Percentiles rank a stretch among this genome's conserved stretches.
Evolutionary conservation across 2,797 vertebrate species (phyloP).

Genomic region (Brotula barbata): DNA sequence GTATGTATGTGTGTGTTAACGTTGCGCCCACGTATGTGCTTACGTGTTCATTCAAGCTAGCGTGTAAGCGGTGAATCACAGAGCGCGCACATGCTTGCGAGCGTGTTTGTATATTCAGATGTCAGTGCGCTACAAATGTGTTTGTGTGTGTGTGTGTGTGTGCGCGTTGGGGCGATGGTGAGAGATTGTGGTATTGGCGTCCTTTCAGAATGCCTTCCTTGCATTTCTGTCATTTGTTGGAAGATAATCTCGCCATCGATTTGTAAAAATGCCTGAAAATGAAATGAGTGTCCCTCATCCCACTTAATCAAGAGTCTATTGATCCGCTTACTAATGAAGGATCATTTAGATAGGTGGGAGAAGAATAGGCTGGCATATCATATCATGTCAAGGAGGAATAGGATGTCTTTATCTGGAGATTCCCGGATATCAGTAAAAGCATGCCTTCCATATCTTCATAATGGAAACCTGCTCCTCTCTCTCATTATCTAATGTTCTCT

Average conservation of each 20-base stretch:
- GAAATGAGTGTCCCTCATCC: constrained; percentile 89
- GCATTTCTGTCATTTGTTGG: constrained; percentile 90
- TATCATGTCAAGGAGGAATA: constrained; percentile 78
- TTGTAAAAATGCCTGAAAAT: constrained; percentile 94
- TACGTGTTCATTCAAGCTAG: constrained; percentile 28
- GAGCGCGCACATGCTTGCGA: constrained; percentile 1
- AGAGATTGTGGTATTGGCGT: constrained; percentile 84
- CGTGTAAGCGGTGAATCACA: constrained; percentile 65
- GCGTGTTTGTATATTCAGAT: constrained; percentile 21
- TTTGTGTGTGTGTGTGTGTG: constrained; percentile 9
- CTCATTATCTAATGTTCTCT: constrained; percentile 46
- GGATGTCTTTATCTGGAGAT: constrained; percentile 79
- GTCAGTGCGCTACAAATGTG: neutral
- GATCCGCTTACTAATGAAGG: constrained; percentile 83
- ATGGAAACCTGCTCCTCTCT: constrained; percentile 49
- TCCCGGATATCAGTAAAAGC: constrained; percentile 71
- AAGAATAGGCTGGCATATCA: constrained; percentile 74
- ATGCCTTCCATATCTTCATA: constrained; percentile 54
- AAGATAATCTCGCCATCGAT: constrained; percentile 97
- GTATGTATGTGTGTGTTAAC: constrained; percentile 44
- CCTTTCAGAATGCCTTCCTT: constrained; percentile 86
- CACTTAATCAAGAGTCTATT: constrained; percentile 90
- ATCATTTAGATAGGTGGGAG: constrained; percentile 79
- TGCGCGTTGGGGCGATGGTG: constrained; percentile 27
- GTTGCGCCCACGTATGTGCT: constrained; percentile 3